Percentiles rank a stretch among this genome's conserved stretches.
These are phyloP conservation scores for Hydrotaea diabolus DNA, from an alignment of 2,888 invertebrate species.

Conservation along the genomic window DNA sequence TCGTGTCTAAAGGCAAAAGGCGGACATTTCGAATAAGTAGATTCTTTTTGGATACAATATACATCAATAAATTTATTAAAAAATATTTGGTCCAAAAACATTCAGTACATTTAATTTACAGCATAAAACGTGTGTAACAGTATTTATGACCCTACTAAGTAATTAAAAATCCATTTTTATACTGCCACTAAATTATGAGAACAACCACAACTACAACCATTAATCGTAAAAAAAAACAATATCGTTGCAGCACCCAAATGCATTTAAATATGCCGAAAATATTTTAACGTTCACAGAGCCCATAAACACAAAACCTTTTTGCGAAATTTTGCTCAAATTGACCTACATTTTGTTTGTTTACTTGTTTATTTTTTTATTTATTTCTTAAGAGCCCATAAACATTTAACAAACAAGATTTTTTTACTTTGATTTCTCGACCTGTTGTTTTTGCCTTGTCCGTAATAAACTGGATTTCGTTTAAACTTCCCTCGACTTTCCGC, in stretches of 20 bases:
- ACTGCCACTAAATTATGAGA: not conserved
- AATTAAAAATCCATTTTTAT: not conserved
- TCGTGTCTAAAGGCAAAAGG: too few species aligned
- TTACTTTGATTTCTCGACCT: not conserved
- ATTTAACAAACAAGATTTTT: slow-evolving; percentile 9
- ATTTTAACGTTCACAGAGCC: not conserved
- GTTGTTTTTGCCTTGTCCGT: not conserved
- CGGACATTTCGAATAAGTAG: too few species aligned
- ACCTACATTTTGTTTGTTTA: slow-evolving; percentile 22
- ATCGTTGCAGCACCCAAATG: not conserved
- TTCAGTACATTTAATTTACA: too few species aligned
- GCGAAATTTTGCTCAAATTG: not conserved
- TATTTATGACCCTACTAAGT: too few species aligned
- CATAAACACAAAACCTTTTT: not conserved
- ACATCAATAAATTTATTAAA: too few species aligned
- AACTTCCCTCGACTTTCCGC: not conserved
- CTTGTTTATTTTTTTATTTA: not conserved
- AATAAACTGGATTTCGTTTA: slow-evolving; percentile 48
- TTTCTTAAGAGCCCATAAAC: not conserved
- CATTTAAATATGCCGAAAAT: not conserved
- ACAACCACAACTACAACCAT: too few species aligned
- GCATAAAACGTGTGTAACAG: too few species aligned
- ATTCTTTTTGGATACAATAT: too few species aligned
- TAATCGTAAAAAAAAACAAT: not conserved
- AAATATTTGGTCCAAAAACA: too few species aligned